A percentile compares a stretch with the other conserved stretches of the same genome.
phyloP scores from a whole-genome alignment of 2,113 vertebrate genomes.

The Morone saxatilis region DNA sequence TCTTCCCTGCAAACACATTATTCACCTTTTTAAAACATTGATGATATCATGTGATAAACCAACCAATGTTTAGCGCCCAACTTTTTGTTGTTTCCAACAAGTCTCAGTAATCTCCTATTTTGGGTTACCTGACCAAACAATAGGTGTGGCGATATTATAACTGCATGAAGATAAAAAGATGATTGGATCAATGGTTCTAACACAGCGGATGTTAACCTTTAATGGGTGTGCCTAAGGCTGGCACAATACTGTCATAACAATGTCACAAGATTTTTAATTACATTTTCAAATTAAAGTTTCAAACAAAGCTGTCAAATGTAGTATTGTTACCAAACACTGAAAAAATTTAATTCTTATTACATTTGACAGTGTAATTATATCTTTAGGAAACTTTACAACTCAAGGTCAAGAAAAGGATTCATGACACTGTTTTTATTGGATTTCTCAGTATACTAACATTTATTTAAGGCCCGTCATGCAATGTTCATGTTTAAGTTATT shows the following conservation, averaged over 20 bases:
- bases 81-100: not conserved
- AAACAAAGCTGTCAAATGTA: not conserved
- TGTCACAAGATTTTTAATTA: not conserved
- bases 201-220: not conserved
- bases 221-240: not conserved
- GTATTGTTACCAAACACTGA: not conserved
- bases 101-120: not conserved
- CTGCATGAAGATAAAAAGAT: not conserved
- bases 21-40: not conserved
- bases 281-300: not conserved
- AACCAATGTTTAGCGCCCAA: not conserved
- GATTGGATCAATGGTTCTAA: not conserved
- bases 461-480: not conserved
- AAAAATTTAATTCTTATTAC: not conserved
- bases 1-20: not conserved
- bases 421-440: not conserved
- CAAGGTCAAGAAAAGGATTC: not conserved
- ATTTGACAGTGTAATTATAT: slow-evolving; percentile 5
- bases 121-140: not conserved
- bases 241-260: not conserved
- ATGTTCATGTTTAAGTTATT: not conserved
- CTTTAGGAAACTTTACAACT: not conserved
- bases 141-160: not conserved
- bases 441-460: not conserved
- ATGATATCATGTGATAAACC: not conserved